Evolutionary conservation across 2,888 invertebrate species (phyloP).

Genomic region (Romanomermis culicivorax): DNA sequence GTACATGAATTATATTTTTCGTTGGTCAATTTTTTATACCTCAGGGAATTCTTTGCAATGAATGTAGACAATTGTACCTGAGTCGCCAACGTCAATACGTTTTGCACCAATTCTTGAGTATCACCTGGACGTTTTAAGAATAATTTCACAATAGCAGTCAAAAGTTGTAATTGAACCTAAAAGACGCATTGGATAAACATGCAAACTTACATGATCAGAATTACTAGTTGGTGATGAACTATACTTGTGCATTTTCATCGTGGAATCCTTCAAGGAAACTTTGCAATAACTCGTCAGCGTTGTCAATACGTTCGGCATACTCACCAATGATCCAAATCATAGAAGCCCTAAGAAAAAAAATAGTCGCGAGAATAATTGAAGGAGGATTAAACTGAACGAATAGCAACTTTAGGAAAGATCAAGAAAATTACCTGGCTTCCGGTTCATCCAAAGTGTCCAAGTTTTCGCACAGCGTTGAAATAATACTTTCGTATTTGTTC

Average conservation of each 20-base stretch:
- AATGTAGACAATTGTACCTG: too few relatives aligned
- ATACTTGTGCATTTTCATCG: constrained; percentile 80
- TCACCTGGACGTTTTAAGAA: constrained; percentile 94
- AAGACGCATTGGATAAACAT: background rate
- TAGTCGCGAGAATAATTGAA: too few relatives aligned
- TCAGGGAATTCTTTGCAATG: too few relatives aligned
- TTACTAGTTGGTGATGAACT: background rate
- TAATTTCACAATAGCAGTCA: constrained; percentile 93
- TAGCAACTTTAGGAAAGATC: background rate
- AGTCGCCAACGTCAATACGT: constrained; percentile 40
- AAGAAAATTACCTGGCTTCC: constrained; percentile 44
- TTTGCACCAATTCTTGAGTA: constrained; percentile 93
- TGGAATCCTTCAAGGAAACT: constrained; percentile 92
- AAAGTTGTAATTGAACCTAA: constrained; percentile 59
- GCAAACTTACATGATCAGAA: constrained; percentile 1
- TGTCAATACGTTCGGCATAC: constrained; percentile 96
- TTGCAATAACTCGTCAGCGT: constrained; percentile 89
- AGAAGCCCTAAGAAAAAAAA: constrained; percentile 46
- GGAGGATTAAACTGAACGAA: background rate
- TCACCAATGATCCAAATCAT: constrained; percentile 82
- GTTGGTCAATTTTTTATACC: too few relatives aligned
- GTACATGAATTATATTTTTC: too few relatives aligned
- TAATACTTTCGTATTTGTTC: constrained; percentile 97
- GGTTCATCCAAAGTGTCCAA: constrained; percentile 94
- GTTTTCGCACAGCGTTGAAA: constrained; percentile 94